Conservation (phyloP, 2,888 invertebrate genomes). For the Drosophila quasianomalipes region DNA sequence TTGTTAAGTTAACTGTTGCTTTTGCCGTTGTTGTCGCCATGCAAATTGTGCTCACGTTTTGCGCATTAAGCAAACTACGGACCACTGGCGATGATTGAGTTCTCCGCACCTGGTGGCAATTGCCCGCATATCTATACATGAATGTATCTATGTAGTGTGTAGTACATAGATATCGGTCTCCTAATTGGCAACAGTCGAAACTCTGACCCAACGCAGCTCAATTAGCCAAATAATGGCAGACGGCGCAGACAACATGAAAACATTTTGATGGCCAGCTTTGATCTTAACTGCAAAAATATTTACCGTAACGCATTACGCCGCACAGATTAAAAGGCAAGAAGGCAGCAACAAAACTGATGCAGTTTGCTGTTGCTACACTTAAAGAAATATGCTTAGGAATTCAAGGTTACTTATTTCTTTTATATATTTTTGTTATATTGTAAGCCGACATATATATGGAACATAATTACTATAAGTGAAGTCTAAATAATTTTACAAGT, state of each 20-base stretch:
- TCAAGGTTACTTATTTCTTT: background rate
- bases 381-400: background rate
- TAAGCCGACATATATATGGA: background rate
- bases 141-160: background rate
- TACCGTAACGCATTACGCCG: constrained; percentile 78
- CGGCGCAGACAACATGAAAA: constrained; percentile 37
- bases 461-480: constrained; percentile 3
- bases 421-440: background rate
- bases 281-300: constrained; percentile 79
- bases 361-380: constrained; percentile 5
- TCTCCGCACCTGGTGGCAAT: constrained; percentile 71
- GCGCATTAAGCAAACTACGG: constrained; percentile 75
- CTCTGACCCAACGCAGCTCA: constrained; percentile 64
- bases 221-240: constrained; percentile 59
- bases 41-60: constrained; percentile 83
- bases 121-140: constrained; percentile 46
- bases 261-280: constrained; percentile 67
- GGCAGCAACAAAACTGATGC: constrained; percentile 29
- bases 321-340: constrained; percentile 72
- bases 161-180: constrained; percentile 3
- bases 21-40: constrained; percentile 60
- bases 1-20: constrained; percentile 11
- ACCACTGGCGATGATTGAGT: constrained; percentile 70
- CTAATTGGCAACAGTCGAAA: constrained; percentile 43
- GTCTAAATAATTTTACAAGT: constrained; percentile 1